Evolutionary conservation across 1,140 invertebrate genomes (phyloP), one percentile per base, ranked within the genome.

Genomic region (Neodiprion pinetum): DNA sequence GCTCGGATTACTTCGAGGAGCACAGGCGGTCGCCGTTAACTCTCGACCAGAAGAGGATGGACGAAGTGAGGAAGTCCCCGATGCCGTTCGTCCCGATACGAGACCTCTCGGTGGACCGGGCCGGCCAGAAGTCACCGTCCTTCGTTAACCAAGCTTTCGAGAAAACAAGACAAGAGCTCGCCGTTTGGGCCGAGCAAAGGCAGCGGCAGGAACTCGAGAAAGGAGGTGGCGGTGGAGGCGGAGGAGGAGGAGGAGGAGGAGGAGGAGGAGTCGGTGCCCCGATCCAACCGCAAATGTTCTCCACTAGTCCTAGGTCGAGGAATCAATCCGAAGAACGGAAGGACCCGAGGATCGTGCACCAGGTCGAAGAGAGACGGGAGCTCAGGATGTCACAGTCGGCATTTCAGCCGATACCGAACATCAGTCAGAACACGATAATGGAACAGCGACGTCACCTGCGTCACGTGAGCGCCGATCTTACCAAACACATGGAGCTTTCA

Each of bases 1-100:
- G 88, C 48, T 87, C 86, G 0, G 87, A 88, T 80, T 87, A 87
- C 72, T 88, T 88, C 48, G 88, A 89, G 12, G 88, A 89, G 21
- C 86, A 88, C n/a, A 82, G 86, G 71, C 76, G 86, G n/a, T 89
- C 86, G 0, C 86, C 88, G 0, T 85, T 89, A 84, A 87, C 81
- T 49, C 75, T 86, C 0, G 87, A 88, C 11, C 80, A 81, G 0
- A 88, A 88, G 21, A 75, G 87, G 40, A 83, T 85, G 28, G 88
- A 89, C 12, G 88, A 88, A 10, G 78, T 87, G 1, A 78, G 88
- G 49, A 80, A 86, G 61, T 89, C 87, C 7, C 87, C 86, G 1
- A 87, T 88, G 87, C 83, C 85, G 1, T 89, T 89, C 28, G 74
- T 88, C 48, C 82, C 86, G 4, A 85, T 87, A 71, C 82, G 85